Evolutionary conservation across 2,797 vertebrate genomes (phyloP), one percentile per base, ranked within the genome.

Genomic region (Cryptoblepharus egeriae): DNA sequence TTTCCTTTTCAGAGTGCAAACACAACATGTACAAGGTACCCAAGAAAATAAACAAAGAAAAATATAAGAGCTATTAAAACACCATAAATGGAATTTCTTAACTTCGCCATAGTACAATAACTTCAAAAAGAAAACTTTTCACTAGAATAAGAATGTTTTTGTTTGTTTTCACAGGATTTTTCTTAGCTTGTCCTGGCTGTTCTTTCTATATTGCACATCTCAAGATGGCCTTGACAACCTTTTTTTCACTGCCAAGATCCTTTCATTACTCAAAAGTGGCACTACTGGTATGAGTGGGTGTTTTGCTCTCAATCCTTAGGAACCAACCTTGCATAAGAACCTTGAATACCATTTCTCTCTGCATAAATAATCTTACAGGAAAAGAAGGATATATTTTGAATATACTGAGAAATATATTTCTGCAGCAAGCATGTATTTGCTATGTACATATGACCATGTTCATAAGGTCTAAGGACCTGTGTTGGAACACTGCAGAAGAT

Each of bases 161-260:
- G 39, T 9, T 9, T 42, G 39, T 42, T 42, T 9, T 9, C 4
- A 9, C 39, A 9, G 39, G 4, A 42, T 9, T 42, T 9, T 49
- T 49, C 45, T 49, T 49, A 49, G 49, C 37, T 20, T 35, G 45
- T 11, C 49, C 63, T 35, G 24, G 8, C 72, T 20, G 79, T 88
- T 91, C 72, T 69, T 73, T 80, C 45, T 24, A 61, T 20, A 0
- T 1, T 75, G 77, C 84, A 88, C 85, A 90, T 82, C 87, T 78
- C 58, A 10, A 49, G 45, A 12, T 88, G 90, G 85, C 81, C 89
- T 92, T 87, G 52, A 89, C 87, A 93, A 89, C 92, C 72, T 0
- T 2, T 57, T n/a, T 67, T 52, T 8, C 45, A 1, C 0, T 68
- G 77, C 88, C 89, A 81, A 68, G 82, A 82, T 71, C 73, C 32